Percentiles rank a stretch among this genome's conserved stretches.
phyloP scores from a whole-genome alignment of 2,797 vertebrate genomes.

The Anguilla megastoma region DNA sequence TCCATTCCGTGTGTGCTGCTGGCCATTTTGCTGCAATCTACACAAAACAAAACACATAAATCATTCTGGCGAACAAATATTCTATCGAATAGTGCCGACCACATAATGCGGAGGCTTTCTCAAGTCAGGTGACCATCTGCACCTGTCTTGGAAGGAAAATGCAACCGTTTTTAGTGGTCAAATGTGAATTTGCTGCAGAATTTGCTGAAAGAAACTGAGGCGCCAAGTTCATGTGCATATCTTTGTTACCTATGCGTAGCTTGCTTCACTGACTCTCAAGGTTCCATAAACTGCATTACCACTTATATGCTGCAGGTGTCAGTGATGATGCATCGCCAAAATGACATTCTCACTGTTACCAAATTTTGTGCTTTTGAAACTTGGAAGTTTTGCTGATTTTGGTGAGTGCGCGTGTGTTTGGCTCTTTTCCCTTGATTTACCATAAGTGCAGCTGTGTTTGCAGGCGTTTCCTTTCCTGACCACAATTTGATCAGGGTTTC shows the following conservation, averaged over 20 bases:
- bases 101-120: background rate
- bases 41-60: background rate
- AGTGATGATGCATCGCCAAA: conserved; percentile 12
- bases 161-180: background rate
- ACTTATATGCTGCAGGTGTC: conserved; percentile 22
- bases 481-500: too few species aligned
- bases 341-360: too few species aligned
- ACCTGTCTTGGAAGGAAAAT: background rate
- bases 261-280: background rate
- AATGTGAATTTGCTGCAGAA: too few species aligned
- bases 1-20: too few species aligned
- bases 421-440: background rate
- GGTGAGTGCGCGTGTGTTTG: background rate
- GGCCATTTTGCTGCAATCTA: too few species aligned
- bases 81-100: background rate
- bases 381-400: background rate
- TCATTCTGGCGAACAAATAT: background rate
- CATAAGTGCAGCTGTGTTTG: background rate
- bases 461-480: background rate
- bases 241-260: background rate
- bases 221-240: too few species aligned
- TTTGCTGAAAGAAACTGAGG: too few species aligned
- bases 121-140: background rate
- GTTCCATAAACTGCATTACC: conserved; percentile 1
- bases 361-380: background rate